A percentile compares a stretch with the other conserved stretches of the same genome.
phyloP scores from a whole-genome alignment of 2,113 vertebrate species.

The Eulemur macaco region DNA sequence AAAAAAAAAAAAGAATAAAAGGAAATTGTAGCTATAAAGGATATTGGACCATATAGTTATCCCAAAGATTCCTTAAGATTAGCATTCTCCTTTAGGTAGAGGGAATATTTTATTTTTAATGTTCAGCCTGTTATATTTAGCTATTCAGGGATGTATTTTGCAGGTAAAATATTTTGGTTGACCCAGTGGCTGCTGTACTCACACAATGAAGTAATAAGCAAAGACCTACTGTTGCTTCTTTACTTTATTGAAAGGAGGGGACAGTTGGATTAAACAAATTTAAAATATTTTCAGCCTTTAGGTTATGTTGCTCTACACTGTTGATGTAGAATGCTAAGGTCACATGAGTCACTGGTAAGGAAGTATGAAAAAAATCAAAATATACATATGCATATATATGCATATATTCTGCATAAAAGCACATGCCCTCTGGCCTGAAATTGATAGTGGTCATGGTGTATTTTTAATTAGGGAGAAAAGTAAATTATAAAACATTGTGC shows the following conservation, averaged over 20 bases:
- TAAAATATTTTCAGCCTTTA: background rate
- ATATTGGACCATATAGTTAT: background rate
- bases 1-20: background rate
- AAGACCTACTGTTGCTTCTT: background rate
- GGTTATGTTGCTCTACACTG: background rate
- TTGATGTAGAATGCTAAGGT: background rate
- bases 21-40: background rate
- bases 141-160: background rate
- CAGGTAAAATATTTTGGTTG: conserved; percentile 44
- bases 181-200: background rate
- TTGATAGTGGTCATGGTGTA: background rate
- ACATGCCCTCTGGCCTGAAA: background rate
- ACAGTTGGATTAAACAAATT: background rate
- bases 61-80: background rate
- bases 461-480: background rate
- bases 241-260: background rate
- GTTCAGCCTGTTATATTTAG: conserved; percentile 4
- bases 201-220: conserved; percentile 1
- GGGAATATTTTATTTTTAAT: conserved; percentile 19
- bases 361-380: background rate
- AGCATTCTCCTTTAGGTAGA: background rate
- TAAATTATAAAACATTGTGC: background rate
- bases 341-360: background rate
- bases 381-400: background rate
- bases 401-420: background rate